A percentile compares a stretch with the other conserved stretches of the same genome.
Conservation (phyloP, 2,888 invertebrate genomes). For the Himalopsyche japonica region DNA sequence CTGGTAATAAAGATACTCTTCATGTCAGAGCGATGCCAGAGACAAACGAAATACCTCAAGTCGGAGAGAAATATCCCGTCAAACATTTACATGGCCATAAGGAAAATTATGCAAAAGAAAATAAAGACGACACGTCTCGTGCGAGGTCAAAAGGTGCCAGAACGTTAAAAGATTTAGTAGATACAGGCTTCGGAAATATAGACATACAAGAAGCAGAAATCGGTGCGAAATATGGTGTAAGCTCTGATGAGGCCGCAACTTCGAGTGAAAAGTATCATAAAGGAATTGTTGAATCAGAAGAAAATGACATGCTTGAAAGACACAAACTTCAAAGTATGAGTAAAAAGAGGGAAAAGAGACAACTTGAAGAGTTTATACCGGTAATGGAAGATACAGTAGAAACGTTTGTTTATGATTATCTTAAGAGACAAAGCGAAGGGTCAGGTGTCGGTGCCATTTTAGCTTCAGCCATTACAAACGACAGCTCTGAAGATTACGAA, state of each 20-base stretch:
- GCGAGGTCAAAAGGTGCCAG: constrained; percentile 49
- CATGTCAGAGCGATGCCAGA: constrained; percentile 54
- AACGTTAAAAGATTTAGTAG: constrained; percentile 52
- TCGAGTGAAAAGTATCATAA: constrained; percentile 63
- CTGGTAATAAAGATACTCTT: constrained; percentile 53
- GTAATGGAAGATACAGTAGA: constrained; percentile 55
- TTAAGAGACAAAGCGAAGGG: constrained; percentile 52
- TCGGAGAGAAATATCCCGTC: constrained; percentile 58
- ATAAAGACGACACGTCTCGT: constrained; percentile 44
- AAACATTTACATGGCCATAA: constrained; percentile 60
- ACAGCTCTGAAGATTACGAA: constrained; percentile 45
- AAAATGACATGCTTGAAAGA: constrained; percentile 35
- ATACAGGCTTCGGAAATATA: constrained; percentile 55
- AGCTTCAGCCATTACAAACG: constrained; percentile 52
- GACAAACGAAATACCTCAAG: constrained; percentile 60
- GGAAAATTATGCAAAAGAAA: constrained; percentile 46
- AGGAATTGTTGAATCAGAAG: constrained; percentile 63
- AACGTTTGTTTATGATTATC: constrained; percentile 52
- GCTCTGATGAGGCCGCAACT: constrained; percentile 57
- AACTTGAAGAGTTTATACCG: constrained; percentile 54
- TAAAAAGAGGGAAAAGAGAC: constrained; percentile 44
- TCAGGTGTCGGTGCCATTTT: constrained; percentile 52
- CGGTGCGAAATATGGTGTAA: constrained; percentile 62
- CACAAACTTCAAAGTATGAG: constrained; percentile 38
- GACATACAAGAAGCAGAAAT: constrained; percentile 63